Evolutionary conservation across 2,888 invertebrate genomes (phyloP).

Genomic region (Thecocarcelia acutangulata): DNA sequence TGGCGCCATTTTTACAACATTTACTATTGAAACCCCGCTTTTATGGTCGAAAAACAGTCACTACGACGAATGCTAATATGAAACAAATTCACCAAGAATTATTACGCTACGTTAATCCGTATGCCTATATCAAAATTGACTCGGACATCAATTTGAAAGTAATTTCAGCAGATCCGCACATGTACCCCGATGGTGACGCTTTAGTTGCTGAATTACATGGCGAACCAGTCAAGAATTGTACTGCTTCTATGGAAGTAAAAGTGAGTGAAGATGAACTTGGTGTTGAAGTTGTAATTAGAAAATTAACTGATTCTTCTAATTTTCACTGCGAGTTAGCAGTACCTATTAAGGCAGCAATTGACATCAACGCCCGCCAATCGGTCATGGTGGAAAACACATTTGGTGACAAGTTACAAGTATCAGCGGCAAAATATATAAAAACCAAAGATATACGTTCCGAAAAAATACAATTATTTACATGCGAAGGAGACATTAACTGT

Average conservation of each 20-base stretch:
- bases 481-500: conserved; percentile 76
- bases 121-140: conserved; percentile 73
- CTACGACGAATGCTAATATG: conserved; percentile 35
- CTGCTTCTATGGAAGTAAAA: conserved; percentile 72
- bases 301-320: conserved; percentile 56
- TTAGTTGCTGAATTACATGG: conserved; percentile 75
- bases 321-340: conserved; percentile 75
- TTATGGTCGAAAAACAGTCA: conserved; percentile 48
- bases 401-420: conserved; percentile 74
- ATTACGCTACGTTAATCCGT: conserved; percentile 74
- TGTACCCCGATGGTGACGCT: conserved; percentile 74
- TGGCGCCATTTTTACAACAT: conserved; percentile 29
- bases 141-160: conserved; percentile 74
- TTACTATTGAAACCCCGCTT: conserved; percentile 34
- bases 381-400: conserved; percentile 75
- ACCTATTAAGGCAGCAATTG: conserved; percentile 76
- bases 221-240: conserved; percentile 72
- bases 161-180: conserved; percentile 74
- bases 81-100: conserved; percentile 75
- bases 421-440: conserved; percentile 72
- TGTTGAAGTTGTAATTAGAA: conserved; percentile 72
- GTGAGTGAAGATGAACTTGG: conserved; percentile 71
- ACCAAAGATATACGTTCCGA: conserved; percentile 77
- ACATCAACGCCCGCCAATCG: conserved; percentile 72
- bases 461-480: conserved; percentile 73